phyloP scores from a whole-genome alignment of 1,140 invertebrate genomes.

The Drosophila azteca region DNA sequence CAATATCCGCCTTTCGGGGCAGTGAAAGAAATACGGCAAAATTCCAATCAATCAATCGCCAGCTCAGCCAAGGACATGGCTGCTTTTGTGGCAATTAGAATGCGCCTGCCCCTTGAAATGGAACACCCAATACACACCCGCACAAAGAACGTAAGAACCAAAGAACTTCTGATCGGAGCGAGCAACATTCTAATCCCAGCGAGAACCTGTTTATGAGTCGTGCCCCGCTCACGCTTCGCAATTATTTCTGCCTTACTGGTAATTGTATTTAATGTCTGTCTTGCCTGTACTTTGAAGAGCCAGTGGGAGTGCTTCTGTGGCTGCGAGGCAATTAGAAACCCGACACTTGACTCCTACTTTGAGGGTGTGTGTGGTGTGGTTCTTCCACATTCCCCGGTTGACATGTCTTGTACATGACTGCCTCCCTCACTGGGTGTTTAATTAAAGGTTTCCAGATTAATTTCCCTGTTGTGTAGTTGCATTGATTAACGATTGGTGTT shows the following conservation, averaged over 20 bases:
- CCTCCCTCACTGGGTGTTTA: constrained; percentile 29
- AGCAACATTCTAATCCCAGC: constrained; percentile 54
- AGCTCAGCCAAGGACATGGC: constrained; percentile 33
- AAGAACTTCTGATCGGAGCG: constrained; percentile 1
- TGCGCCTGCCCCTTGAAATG: constrained; percentile 27
- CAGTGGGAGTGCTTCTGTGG: constrained; percentile 9
- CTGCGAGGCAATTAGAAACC: constrained; percentile 29
- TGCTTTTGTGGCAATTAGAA: constrained; percentile 30
- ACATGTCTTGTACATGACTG: neutral
- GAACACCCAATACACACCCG: constrained; percentile 49
- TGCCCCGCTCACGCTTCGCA: constrained; percentile 21
- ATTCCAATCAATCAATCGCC: constrained; percentile 52
- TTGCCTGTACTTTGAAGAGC: neutral
- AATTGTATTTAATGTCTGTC: constrained; percentile 50
- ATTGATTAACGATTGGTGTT: constrained; percentile 30
- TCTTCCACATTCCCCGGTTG: constrained; percentile 29
- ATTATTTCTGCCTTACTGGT: constrained; percentile 59
- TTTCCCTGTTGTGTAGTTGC: constrained; percentile 20
- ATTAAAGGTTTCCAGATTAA: constrained; percentile 33
- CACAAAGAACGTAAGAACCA: constrained; percentile 26
- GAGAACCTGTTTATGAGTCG: constrained; percentile 49
- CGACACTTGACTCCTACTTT: constrained; percentile 34
- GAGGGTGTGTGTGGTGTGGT: constrained; percentile 43
- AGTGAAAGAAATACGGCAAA: constrained; percentile 30
- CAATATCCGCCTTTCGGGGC: constrained; percentile 46